phyloP scores from a whole-genome alignment of 1,140 invertebrate genomes.

The Musca domestica region DNA sequence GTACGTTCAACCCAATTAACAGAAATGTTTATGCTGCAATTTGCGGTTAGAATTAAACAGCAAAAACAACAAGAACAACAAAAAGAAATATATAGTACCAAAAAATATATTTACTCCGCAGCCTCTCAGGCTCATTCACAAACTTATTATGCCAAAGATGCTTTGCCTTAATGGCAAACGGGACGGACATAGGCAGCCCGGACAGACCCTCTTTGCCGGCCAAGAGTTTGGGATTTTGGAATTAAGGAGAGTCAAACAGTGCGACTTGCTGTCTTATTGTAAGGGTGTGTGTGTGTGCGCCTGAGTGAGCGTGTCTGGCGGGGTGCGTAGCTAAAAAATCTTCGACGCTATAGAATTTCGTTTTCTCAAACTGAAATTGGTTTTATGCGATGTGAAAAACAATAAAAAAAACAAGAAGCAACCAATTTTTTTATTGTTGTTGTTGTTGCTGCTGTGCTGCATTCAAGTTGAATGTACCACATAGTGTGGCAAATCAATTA shows the following conservation, averaged over 20 bases:
- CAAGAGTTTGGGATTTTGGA: not conserved
- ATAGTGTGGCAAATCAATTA: constrained; percentile 22
- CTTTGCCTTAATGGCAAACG: not conserved
- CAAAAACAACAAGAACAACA: constrained; percentile 10
- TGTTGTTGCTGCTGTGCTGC: not conserved
- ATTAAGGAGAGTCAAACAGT: not conserved
- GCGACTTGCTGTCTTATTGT: not conserved
- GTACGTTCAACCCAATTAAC: constrained; percentile 30
- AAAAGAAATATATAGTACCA: no score
- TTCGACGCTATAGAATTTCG: not conserved
- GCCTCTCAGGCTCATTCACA: not conserved
- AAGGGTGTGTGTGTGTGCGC: not conserved
- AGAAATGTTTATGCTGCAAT: constrained; percentile 25
- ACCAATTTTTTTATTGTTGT: constrained; percentile 2
- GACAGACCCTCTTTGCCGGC: not conserved
- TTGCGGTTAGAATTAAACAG: constrained; percentile 21
- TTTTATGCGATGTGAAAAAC: not conserved
- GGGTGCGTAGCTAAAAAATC: constrained; percentile 8
- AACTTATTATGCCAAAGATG: constrained; percentile 11
- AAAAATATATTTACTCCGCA: not conserved
- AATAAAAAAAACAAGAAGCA: not conserved
- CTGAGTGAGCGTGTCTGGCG: no score
- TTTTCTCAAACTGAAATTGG: not conserved
- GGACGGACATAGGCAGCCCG: no score
- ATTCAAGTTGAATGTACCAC: constrained; percentile 21